Evolutionary conservation across 2,797 vertebrate species (phyloP).

Genomic region (Spea hammondii): DNA sequence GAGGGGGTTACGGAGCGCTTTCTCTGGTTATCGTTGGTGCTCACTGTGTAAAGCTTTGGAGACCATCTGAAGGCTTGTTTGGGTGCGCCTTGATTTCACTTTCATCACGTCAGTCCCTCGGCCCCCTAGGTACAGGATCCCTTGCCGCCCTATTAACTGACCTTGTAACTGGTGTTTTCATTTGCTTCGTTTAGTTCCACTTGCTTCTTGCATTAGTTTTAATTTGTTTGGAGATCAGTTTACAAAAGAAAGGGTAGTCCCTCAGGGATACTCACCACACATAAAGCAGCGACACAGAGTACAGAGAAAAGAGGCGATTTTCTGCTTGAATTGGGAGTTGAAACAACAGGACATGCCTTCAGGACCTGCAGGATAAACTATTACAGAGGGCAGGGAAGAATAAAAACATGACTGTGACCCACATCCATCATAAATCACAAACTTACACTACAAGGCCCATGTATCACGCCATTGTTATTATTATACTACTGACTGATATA

Average conservation of each 20-base stretch:
- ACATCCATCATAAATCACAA: too few relatives aligned
- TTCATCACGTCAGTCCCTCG: slow-evolving; percentile 56
- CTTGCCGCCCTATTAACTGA: slow-evolving; percentile 58
- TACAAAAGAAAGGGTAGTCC: slow-evolving; percentile 60
- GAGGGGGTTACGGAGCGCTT: neutral
- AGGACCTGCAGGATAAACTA: neutral
- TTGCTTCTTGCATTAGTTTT: slow-evolving; percentile 55
- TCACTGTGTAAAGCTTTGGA: slow-evolving; percentile 26
- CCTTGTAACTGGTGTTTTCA: slow-evolving; percentile 56
- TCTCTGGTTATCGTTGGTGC: slow-evolving; percentile 7
- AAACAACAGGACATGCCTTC: slow-evolving; percentile 1
- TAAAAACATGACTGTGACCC: too few relatives aligned
- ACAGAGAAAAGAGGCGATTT: slow-evolving; percentile 25
- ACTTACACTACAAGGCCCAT: too few relatives aligned
- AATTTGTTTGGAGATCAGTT: slow-evolving; percentile 71
- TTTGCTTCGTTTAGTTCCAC: slow-evolving; percentile 59
- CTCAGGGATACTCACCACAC: slow-evolving; percentile 55
- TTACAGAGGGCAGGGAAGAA: neutral
- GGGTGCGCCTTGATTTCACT: slow-evolving; percentile 50
- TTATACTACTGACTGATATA: too few relatives aligned
- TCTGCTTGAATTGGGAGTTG: slow-evolving; percentile 25
- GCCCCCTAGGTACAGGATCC: slow-evolving; percentile 35
- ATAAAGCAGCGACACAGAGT: slow-evolving; percentile 38
- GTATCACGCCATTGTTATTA: too few relatives aligned
- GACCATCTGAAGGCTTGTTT: slow-evolving; percentile 28